phyloP scores from a whole-genome alignment of 2,888 invertebrate species.

The Synanthedon myopaeformis region DNA sequence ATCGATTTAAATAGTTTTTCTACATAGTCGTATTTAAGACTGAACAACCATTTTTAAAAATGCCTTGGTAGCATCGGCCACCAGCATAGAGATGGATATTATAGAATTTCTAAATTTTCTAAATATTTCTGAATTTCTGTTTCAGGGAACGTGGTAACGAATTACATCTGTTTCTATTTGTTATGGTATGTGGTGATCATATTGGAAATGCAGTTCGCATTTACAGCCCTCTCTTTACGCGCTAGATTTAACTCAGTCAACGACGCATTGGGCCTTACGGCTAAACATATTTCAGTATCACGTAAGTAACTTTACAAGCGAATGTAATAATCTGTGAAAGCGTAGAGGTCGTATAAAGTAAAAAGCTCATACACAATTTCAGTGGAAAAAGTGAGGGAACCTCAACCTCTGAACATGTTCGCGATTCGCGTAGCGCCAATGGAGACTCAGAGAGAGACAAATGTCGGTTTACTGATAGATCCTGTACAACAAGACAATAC shows the following conservation, averaged over 20 bases:
- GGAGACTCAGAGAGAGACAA: slow-evolving; percentile 25
- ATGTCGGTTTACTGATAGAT: slow-evolving; percentile 43
- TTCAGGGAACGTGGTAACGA: slow-evolving; percentile 54
- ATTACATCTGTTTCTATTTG: slow-evolving; percentile 71
- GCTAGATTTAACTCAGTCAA: slow-evolving; percentile 68
- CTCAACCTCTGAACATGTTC: slow-evolving; percentile 42
- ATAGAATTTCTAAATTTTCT: not conserved
- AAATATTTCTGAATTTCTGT: slow-evolving; percentile 2
- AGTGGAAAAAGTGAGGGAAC: slow-evolving; percentile 41
- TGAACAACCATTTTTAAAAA: too few relatives aligned
- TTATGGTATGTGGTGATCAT: slow-evolving; percentile 71
- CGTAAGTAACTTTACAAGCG: slow-evolving; percentile 18
- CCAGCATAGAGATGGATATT: too few relatives aligned
- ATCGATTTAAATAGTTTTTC: too few relatives aligned
- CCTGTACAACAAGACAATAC: slow-evolving; percentile 28
- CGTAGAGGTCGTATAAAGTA: not conserved
- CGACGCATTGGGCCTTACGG: slow-evolving; percentile 56
- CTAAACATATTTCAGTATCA: slow-evolving; percentile 37
- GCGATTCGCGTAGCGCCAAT: slow-evolving; percentile 43
- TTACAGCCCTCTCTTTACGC: slow-evolving; percentile 68
- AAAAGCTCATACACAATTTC: slow-evolving; percentile 9
- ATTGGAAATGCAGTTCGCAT: slow-evolving; percentile 72
- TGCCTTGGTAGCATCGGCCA: too few relatives aligned
- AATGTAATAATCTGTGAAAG: not conserved
- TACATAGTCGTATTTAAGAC: too few relatives aligned